These are phyloP conservation scores for Cremastobaeus sp. DNA, from an alignment of 2,888 invertebrate genomes.

Conservation along the genomic window DNA sequence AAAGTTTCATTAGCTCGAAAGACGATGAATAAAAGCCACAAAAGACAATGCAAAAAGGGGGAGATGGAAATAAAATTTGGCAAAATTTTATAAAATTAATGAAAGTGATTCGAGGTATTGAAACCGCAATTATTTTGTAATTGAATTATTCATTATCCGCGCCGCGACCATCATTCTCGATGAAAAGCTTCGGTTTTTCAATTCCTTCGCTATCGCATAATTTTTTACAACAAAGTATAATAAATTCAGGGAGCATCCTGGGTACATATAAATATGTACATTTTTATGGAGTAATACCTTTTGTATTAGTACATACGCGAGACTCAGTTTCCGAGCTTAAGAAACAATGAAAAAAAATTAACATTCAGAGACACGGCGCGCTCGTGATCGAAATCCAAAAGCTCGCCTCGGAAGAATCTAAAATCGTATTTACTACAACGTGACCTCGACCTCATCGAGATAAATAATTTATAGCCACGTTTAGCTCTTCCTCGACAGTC, in stretches of 20 bases:
- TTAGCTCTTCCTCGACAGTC: slow-evolving; percentile 46
- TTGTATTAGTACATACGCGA: slow-evolving; percentile 32
- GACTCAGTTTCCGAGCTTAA: slow-evolving; percentile 31
- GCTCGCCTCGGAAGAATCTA: slow-evolving; percentile 47
- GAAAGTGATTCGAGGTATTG: neutral
- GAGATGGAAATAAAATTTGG: no score
- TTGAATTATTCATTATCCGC: no score
- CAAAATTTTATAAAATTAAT: no score
- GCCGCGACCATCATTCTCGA: neutral
- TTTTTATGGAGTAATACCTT: slow-evolving; percentile 36
- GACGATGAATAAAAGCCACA: no score
- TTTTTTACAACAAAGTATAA: slow-evolving; percentile 8
- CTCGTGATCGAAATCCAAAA: slow-evolving; percentile 59
- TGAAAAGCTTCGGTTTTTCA: neutral
- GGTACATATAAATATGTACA: slow-evolving; percentile 39
- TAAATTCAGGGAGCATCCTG: slow-evolving; percentile 17
- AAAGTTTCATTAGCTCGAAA: no score
- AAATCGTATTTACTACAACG: slow-evolving; percentile 53
- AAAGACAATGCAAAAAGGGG: no score
- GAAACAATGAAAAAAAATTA: slow-evolving; percentile 53
- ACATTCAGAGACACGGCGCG: slow-evolving; percentile 38
- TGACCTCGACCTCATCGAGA: slow-evolving; percentile 55
- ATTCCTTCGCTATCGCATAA: neutral
- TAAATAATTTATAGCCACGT: slow-evolving; percentile 60
- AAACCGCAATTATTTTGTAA: neutral